Percentiles rank a stretch among this genome's conserved stretches.
phyloP scores from a whole-genome alignment of 2,797 vertebrate species.

The Pipistrellus nathusii region DNA sequence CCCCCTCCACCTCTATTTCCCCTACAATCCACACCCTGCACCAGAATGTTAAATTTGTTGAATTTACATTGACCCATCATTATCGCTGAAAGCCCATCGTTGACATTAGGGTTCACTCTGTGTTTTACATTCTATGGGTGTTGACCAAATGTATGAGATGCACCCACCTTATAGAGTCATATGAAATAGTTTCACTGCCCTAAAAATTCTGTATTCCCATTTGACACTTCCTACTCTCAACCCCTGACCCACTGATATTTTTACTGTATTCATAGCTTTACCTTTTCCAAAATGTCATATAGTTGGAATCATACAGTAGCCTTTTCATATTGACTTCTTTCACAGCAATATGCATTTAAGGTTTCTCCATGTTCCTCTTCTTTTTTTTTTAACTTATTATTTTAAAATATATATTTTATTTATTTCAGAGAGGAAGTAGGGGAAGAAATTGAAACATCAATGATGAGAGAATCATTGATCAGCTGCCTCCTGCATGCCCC shows the following conservation, averaged over 20 bases:
- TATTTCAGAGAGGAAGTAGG: no score
- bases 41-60: background rate
- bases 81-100: background rate
- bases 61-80: background rate
- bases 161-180: no score
- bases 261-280: background rate
- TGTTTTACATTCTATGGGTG: no score
- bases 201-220: background rate
- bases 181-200: no score
- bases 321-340: background rate
- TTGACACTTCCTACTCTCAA: background rate
- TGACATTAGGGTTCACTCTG: background rate
- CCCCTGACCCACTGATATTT: background rate
- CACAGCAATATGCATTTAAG: background rate
- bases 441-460: no score
- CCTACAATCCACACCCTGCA: background rate
- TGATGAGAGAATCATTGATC: no score
- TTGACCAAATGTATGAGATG: no score
- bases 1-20: background rate
- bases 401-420: no score
- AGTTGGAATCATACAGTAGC: background rate
- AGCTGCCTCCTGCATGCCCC: no score
- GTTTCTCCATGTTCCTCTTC: background rate
- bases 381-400: no score
- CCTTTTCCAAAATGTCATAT: background rate